Evolutionary conservation across 2,113 vertebrate species (phyloP), one percentile per base, ranked within the genome.

Genomic region (Miniopterus natalensis): DNA sequence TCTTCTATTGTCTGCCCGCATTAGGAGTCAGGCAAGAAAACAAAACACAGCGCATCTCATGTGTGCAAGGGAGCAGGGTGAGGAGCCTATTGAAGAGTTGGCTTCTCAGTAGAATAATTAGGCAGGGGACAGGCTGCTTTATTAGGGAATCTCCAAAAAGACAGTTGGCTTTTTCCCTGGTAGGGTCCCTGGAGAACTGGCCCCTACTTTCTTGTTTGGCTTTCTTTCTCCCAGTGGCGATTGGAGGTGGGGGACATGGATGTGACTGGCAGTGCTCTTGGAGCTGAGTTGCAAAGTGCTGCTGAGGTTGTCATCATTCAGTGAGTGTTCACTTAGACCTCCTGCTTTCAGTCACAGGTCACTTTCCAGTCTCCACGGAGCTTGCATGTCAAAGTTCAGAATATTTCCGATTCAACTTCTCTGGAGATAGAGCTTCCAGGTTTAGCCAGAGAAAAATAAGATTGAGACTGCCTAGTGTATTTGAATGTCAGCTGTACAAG

Each of bases 401-500:
- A 1, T 47, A 45, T 17, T 49, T 84, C 29, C 29, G 29, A 85
- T 47, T 89, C 47, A 75, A 66, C 74, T 87, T 84, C 15, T 79
- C 21, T 13, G n/a, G 25, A 65, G 70, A 84, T 57, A 42, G 63
- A 49, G 36, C 15, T n/a, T 81, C 47, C 57, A 36, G 55, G 74
- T 65, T 61, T 63, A 84, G 27, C 8, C 49, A 81, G 70, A 70
- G 27, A n/a, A 66, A 88, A 65, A 10, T 6, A 51, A 55, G 49
- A 51, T 21, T 90, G 66, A 95, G 25, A 8, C 13, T 75, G 5
- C 36, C 53, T 47, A 83, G 78, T 74, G 80, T 73, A 83, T 89
- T 40, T 83, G 80, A 90, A 78, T 87, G 73, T 59, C 47, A 84
- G 75, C n/a, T 83, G 77, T 70, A 78, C 13, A 12, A 83, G 29